phyloP scores from a whole-genome alignment of 2,113 vertebrate genomes.

The Poicephalus gulielmi region DNA sequence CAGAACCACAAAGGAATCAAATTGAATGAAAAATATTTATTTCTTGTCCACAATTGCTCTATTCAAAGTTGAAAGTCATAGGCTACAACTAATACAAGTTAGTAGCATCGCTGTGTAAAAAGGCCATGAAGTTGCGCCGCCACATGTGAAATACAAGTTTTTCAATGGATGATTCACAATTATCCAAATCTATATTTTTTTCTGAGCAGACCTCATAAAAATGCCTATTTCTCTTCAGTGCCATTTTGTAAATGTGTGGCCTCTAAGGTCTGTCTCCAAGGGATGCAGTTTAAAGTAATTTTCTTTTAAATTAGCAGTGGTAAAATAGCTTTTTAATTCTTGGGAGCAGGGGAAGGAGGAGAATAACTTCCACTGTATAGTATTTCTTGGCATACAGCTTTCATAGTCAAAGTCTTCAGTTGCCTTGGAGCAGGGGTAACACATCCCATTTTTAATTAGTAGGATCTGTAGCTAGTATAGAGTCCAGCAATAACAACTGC shows the following conservation, averaged over 20 bases:
- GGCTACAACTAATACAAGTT: not conserved
- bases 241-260: not conserved
- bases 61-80: not conserved
- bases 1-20: not conserved
- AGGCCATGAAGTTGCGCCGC: not conserved
- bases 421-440: not conserved
- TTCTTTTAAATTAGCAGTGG: not conserved
- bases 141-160: not conserved
- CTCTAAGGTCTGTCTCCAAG: not conserved
- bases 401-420: not conserved
- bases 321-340: not conserved
- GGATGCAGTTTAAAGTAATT: not conserved
- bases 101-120: not conserved
- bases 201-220: not conserved
- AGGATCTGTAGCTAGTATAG: not conserved
- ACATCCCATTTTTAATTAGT: not conserved
- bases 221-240: not conserved
- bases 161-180: not conserved
- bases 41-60: not conserved
- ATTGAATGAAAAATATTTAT: not conserved
- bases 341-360: rapidly evolving
- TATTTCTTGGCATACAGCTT: not conserved
- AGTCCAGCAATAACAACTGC: not conserved
- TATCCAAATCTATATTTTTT: not conserved
- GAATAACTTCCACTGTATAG: not conserved